Evolutionary conservation across 2,888 invertebrate species (phyloP).

Genomic region (Orthosia incerta): DNA sequence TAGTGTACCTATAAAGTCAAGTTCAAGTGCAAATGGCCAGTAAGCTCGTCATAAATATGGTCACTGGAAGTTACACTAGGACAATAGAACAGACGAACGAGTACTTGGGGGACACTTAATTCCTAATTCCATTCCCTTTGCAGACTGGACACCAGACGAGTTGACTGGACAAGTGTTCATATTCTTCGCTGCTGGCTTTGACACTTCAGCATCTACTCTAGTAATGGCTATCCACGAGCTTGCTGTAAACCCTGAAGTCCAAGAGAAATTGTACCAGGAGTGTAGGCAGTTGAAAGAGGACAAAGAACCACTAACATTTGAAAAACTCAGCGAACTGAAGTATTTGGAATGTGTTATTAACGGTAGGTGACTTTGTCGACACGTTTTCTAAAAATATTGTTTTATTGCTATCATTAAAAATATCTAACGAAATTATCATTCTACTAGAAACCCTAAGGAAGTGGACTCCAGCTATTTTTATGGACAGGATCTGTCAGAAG

Average conservation of each 20-base stretch:
- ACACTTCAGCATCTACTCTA: slow-evolving; percentile 82
- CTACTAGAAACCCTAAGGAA: slow-evolving; percentile 86
- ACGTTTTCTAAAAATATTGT: neutral
- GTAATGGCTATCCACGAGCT: slow-evolving; percentile 83
- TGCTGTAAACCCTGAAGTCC: slow-evolving; percentile 82
- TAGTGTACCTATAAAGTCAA: neutral
- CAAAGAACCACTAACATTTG: slow-evolving; percentile 71
- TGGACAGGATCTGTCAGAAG: slow-evolving; percentile 89
- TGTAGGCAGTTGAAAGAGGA: slow-evolving; percentile 72
- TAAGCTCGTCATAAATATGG: neutral
- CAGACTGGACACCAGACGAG: slow-evolving; percentile 84
- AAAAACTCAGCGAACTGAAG: slow-evolving; percentile 76
- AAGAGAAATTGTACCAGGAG: slow-evolving; percentile 84
- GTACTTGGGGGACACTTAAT: neutral
- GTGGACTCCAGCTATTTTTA: slow-evolving; percentile 85
- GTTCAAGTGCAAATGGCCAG: neutral
- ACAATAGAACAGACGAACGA: neutral
- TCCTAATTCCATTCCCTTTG: slow-evolving; percentile 46
- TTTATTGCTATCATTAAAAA: neutral
- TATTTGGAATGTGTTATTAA: slow-evolving; percentile 82
- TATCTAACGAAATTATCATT: neutral
- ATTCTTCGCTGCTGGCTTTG: slow-evolving; percentile 88
- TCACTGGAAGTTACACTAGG: no score
- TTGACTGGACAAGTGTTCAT: slow-evolving; percentile 85
- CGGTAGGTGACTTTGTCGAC: slow-evolving; percentile 68